Evolutionary conservation across 1,140 invertebrate genomes (phyloP).

Genomic region (Sinella curviseta): DNA sequence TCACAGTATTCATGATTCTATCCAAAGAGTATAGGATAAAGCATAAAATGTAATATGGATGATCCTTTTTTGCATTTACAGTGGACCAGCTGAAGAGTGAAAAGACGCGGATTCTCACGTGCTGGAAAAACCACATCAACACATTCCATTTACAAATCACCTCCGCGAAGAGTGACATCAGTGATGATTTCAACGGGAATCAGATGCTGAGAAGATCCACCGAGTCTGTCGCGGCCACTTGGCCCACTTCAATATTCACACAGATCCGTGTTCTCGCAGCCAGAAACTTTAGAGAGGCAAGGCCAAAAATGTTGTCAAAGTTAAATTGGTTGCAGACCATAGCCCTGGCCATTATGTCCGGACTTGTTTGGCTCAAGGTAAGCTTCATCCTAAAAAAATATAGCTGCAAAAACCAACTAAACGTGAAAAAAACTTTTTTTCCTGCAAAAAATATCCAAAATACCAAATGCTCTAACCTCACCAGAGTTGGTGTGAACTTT

Average conservation of each 20-base stretch:
- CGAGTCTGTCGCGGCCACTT: slow-evolving; percentile 54
- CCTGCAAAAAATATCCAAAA: too few species aligned
- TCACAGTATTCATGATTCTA: too few species aligned
- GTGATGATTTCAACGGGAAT: slow-evolving; percentile 44
- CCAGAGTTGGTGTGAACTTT: too few species aligned
- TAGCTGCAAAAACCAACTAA: too few species aligned
- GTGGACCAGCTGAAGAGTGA: slow-evolving; percentile 75
- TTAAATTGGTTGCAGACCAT: slow-evolving; percentile 80
- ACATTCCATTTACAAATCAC: slow-evolving; percentile 46
- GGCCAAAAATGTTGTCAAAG: slow-evolving; percentile 75
- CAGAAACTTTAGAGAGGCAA: slow-evolving; percentile 77
- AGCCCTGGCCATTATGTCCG: slow-evolving; percentile 70
- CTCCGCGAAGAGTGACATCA: slow-evolving; percentile 45
- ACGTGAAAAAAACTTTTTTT: too few species aligned
- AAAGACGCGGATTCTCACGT: slow-evolving; percentile 32
- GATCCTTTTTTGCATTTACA: slow-evolving; percentile 54
- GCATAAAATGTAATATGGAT: too few species aligned
- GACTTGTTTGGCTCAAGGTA: slow-evolving; percentile 77
- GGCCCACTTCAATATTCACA: slow-evolving; percentile 79
- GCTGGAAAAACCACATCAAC: slow-evolving; percentile 42
- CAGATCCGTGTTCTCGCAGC: slow-evolving; percentile 66
- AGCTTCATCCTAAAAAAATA: neutral
- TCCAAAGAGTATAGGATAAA: slow-evolving; percentile 1
- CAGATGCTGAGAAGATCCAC: slow-evolving; percentile 35
- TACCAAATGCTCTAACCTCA: too few species aligned